A percentile compares a stretch with the other conserved stretches of the same genome.
Evolutionary conservation across 92 coral and sea anemone genomes (phyloP).

Genomic region (Actinernus sp.): DNA sequence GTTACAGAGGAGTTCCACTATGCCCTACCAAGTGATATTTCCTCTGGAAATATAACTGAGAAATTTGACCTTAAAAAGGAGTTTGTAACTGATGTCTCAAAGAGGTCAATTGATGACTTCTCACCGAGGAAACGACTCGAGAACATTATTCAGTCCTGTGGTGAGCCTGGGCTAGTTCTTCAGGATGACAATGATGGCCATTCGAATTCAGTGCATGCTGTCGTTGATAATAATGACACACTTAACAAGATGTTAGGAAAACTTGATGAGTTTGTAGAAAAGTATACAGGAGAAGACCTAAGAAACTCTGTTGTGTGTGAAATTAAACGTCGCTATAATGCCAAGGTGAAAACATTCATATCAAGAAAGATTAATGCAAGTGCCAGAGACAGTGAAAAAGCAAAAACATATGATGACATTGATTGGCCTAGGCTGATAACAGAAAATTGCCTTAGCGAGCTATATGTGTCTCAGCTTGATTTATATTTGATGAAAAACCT

Average conservation of each 20-base stretch:
- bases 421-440: constrained; percentile 41
- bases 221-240: constrained; percentile 51
- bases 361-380: constrained; percentile 42
- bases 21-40: constrained; percentile 16
- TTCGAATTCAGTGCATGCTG: not conserved
- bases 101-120: constrained; percentile 46
- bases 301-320: constrained; percentile 30
- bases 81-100: not conserved
- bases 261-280: constrained; percentile 47
- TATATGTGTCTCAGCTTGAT: constrained; percentile 53
- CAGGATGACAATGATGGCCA: not conserved
- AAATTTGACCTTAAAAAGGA: constrained; percentile 36
- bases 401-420: constrained; percentile 55
- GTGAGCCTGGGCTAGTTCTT: constrained; percentile 26
- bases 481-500: constrained; percentile 28
- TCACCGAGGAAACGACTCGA: constrained; percentile 50
- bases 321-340: constrained; percentile 29
- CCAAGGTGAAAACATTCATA: constrained; percentile 38
- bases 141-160: constrained; percentile 27
- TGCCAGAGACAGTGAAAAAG: constrained; percentile 47
- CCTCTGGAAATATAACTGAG: constrained; percentile 41
- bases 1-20: constrained; percentile 36
- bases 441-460: constrained; percentile 17
- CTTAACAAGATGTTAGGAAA: constrained; percentile 33
- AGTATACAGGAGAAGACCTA: constrained; percentile 53